Conservation (phyloP, 37 sponge, comb jelly and placozoan species). For the Oopsacas minuta region DNA sequence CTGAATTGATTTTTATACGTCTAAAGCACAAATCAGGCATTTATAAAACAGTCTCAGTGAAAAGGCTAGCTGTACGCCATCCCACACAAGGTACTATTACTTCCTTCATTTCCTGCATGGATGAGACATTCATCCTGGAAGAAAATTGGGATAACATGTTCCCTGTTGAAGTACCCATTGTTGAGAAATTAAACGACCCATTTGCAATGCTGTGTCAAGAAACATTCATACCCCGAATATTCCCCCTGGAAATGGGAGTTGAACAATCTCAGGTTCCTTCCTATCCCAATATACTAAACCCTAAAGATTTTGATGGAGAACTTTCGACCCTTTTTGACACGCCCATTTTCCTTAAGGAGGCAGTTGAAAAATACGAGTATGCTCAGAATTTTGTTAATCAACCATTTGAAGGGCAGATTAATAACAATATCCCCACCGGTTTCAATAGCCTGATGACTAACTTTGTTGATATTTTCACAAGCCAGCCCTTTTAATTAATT, state of each 20-base stretch:
- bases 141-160: not conserved
- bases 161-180: not conserved
- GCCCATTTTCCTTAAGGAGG: not conserved
- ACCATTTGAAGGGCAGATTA: not conserved
- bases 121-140: not conserved
- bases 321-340: not conserved
- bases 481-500: not conserved
- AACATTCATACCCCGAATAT: not conserved
- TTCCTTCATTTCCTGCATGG: conserved; percentile 14
- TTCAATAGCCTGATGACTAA: not conserved
- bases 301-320: not conserved
- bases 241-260: not conserved
- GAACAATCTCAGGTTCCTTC: not conserved
- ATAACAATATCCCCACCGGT: not conserved
- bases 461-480: not conserved
- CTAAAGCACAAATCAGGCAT: not conserved
- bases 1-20: not conserved
- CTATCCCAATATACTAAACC: not conserved
- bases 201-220: not conserved
- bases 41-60: not conserved
- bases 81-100: not conserved
- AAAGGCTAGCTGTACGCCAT: conserved; percentile 6
- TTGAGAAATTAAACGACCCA: not conserved
- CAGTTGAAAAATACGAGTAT: not conserved
- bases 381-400: not conserved